phyloP scores from a whole-genome alignment of 2,797 vertebrate genomes.

The Arrhamphus sclerolepis region DNA sequence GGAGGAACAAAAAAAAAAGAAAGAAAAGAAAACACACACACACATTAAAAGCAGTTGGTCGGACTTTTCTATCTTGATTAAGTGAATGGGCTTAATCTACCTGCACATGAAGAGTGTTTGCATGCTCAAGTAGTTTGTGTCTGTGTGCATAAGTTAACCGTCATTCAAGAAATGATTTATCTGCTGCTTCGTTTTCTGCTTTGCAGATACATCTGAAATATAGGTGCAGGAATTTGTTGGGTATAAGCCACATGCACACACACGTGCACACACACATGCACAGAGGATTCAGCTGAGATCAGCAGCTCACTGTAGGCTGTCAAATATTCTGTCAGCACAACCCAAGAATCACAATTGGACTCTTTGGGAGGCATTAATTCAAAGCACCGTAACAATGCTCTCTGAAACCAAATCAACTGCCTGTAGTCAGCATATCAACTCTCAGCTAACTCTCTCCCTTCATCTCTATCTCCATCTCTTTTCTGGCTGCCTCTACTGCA shows the following conservation, averaged over 20 bases:
- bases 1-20: neutral
- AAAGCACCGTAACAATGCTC: conserved; percentile 79
- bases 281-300: conserved; percentile 79
- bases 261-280: conserved; percentile 32
- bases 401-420: conserved; percentile 81
- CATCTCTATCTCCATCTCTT: conserved; percentile 49
- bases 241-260: conserved; percentile 28
- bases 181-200: conserved; percentile 36
- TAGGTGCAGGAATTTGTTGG: conserved; percentile 48
- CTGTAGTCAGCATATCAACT: conserved; percentile 80
- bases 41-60: conserved; percentile 10
- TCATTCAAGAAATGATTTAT: conserved; percentile 42
- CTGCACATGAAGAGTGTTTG: conserved; percentile 34
- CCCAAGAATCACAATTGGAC: conserved; percentile 80
- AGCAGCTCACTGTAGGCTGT: conserved; percentile 77
- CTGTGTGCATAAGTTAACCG: conserved; percentile 27
- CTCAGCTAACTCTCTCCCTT: conserved; percentile 54
- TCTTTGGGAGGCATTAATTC: conserved; percentile 81
- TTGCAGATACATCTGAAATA: conserved; percentile 48
- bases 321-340: conserved; percentile 80
- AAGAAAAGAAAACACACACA: neutral
- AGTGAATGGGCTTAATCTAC: conserved; percentile 34
- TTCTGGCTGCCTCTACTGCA: conserved; percentile 15
- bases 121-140: conserved; percentile 26
- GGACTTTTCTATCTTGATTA: conserved; percentile 58